Conservation (phyloP, 2,113 vertebrate species). For the Corythornis cristatus region DNA sequence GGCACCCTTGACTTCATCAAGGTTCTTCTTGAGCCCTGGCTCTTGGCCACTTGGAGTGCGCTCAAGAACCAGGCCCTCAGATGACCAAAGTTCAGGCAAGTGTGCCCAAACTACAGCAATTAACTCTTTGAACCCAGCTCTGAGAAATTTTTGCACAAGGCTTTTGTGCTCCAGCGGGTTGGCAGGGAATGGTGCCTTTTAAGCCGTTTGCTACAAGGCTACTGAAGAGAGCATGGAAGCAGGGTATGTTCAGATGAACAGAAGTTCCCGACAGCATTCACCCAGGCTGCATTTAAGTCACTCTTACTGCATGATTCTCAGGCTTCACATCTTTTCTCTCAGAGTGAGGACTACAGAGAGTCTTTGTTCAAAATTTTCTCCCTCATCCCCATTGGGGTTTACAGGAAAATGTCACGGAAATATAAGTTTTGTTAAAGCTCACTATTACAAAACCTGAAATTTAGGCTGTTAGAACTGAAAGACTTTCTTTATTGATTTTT, state of each 20-base stretch:
- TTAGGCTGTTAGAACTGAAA: background rate
- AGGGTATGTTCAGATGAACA: background rate
- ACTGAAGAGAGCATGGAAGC: background rate
- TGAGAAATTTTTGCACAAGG: background rate
- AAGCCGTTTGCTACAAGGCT: background rate
- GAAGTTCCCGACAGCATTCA: background rate
- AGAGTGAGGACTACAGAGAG: slow-evolving; percentile 12
- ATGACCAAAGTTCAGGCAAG: background rate
- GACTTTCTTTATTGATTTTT: background rate
- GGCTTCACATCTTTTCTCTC: background rate
- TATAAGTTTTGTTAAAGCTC: background rate
- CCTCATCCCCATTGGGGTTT: background rate
- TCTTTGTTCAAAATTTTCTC: slow-evolving; percentile 1
- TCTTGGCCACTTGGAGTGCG: background rate
- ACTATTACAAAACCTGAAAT: background rate
- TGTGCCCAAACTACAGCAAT: background rate
- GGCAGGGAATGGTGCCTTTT: background rate
- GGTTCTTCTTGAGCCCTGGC: slow-evolving; percentile 5
- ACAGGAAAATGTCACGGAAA: slow-evolving; percentile 7
- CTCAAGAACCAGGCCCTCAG: background rate
- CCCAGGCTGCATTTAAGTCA: background rate
- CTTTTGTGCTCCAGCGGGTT: background rate
- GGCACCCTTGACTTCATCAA: background rate
- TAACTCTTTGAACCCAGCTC: background rate
- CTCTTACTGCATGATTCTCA: background rate